Conservation (phyloP, 2,113 vertebrate genomes). For the Isurus oxyrinchus region DNA sequence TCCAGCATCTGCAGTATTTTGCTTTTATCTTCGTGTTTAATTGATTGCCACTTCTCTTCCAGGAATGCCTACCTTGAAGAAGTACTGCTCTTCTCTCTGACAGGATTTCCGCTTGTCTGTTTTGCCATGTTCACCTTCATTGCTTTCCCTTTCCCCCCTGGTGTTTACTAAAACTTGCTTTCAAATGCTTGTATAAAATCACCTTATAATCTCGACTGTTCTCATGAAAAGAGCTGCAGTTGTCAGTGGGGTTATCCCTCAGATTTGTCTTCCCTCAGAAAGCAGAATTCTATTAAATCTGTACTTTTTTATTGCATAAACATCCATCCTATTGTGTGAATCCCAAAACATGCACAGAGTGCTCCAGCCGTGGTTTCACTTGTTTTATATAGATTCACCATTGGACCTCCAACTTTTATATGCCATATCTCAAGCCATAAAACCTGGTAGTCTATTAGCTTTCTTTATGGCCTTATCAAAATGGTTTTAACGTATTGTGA, state of each 20-base stretch:
- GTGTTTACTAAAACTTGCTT: not conserved
- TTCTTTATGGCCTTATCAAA: not conserved
- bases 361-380: not conserved
- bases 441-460: not conserved
- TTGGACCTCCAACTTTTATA: not conserved
- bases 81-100: too few species aligned
- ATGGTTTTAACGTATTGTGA: too few species aligned
- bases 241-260: not conserved
- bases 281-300: not conserved
- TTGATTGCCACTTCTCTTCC: too few species aligned
- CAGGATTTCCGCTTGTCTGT: too few species aligned
- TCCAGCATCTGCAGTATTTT: too few species aligned
- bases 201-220: not conserved
- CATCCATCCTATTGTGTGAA: not conserved
- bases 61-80: too few species aligned
- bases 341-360: not conserved
- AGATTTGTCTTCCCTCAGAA: not conserved
- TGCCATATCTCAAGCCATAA: not conserved
- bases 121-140: too few species aligned
- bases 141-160: too few species aligned
- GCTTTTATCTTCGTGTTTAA: too few species aligned
- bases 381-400: not conserved
- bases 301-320: too few species aligned
- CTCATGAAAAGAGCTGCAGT: not conserved
- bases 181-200: not conserved